Conservation (phyloP, 2,888 invertebrate genomes). For the Drosophila cognata region DNA sequence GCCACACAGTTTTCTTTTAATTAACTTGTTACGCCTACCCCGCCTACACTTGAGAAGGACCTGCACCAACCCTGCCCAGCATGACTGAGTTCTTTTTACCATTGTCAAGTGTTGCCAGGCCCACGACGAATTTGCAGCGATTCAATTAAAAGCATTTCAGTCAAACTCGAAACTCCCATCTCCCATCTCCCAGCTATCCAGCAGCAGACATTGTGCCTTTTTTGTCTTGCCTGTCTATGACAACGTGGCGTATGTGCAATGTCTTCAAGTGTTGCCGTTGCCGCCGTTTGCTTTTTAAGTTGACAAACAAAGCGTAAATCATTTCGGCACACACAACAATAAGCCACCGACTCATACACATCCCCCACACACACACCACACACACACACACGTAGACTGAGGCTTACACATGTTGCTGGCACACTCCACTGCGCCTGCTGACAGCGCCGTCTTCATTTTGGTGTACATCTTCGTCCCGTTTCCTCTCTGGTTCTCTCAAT, state of each 20-base stretch:
- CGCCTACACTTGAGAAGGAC: background rate
- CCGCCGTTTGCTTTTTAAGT: constrained; percentile 76
- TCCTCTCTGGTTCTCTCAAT: background rate
- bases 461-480: constrained; percentile 11
- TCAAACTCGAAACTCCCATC: constrained; percentile 3
- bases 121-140: constrained; percentile 51
- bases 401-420: constrained; percentile 73
- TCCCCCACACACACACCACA: constrained; percentile 6
- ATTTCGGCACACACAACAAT: constrained; percentile 74
- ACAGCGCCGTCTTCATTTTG: constrained; percentile 34
- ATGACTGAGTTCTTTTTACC: constrained; percentile 35
- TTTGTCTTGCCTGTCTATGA: constrained; percentile 58
- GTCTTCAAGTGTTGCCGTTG: constrained; percentile 58
- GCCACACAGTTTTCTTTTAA: constrained; percentile 78
- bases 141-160: constrained; percentile 76
- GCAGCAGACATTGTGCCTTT: constrained; percentile 40
- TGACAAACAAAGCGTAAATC: constrained; percentile 81
- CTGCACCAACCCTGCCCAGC: background rate
- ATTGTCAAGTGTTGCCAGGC: constrained; percentile 74
- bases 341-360: constrained; percentile 55
- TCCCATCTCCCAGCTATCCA: background rate
- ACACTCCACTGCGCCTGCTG: constrained; percentile 53
- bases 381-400: constrained; percentile 9
- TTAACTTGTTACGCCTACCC: constrained; percentile 68
- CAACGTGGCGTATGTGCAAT: constrained; percentile 74